Percentiles rank a stretch among this genome's conserved stretches.
These are phyloP conservation scores for Xylophagus ater DNA, from an alignment of 2,888 invertebrate genomes.

Conservation along the genomic window DNA sequence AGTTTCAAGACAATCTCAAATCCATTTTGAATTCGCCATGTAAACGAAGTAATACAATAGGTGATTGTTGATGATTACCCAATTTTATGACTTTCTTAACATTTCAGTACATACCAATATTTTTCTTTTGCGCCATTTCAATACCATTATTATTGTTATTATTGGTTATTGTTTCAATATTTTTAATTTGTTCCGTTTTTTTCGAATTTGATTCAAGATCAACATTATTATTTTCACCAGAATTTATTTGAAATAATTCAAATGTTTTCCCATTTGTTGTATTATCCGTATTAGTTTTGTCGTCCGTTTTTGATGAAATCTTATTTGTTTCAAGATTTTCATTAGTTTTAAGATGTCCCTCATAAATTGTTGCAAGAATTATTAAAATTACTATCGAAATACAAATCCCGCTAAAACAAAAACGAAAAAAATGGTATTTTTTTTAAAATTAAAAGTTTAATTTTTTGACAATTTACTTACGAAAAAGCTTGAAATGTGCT, in stretches of 20 bases:
- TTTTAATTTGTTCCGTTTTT: no score
- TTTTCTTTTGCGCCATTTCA: slow-evolving; percentile 35
- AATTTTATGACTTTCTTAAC: background rate
- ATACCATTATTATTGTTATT: slow-evolving; percentile 32
- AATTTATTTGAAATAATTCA: slow-evolving; percentile 36
- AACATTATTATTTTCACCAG: slow-evolving; percentile 23
- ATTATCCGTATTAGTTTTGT: slow-evolving; percentile 13
- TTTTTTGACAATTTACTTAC: slow-evolving; percentile 39
- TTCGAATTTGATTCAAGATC: slow-evolving; percentile 20
- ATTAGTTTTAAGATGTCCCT: slow-evolving; percentile 44
- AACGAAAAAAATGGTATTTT: background rate
- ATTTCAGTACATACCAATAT: slow-evolving; percentile 3
- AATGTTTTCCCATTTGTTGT: slow-evolving; percentile 29
- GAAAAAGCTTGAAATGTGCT: slow-evolving; percentile 54
- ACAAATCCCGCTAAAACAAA: slow-evolving; percentile 9
- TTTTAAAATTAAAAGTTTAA: background rate
- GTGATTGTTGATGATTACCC: slow-evolving; percentile 1
- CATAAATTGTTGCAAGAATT: slow-evolving; percentile 54
- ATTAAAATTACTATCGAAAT: slow-evolving; percentile 21
- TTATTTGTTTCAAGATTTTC: slow-evolving; percentile 25
- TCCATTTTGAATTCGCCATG: no score
- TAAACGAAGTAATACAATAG: no score
- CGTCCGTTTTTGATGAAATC: slow-evolving; percentile 7
- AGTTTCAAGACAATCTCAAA: no score
- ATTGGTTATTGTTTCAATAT: no score